A percentile compares a stretch with the other conserved stretches of the same genome.
phyloP scores from a whole-genome alignment of 2,113 vertebrate genomes.

The Elephantulus edwardii region DNA sequence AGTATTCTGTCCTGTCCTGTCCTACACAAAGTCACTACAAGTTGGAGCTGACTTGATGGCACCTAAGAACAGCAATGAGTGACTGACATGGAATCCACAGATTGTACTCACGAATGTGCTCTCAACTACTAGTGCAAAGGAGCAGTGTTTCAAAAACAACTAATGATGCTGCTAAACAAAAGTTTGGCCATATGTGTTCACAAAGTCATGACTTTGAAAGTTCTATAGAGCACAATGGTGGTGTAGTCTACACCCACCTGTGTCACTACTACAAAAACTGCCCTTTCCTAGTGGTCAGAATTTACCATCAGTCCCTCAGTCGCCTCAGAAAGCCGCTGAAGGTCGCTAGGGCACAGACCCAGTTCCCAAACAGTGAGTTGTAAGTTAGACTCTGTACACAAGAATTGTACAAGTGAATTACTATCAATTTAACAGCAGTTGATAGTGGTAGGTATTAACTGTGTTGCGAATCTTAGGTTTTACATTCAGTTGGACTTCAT shows the following conservation, averaged over 20 bases:
- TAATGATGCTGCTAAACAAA: not conserved
- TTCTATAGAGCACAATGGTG: not conserved
- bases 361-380: no score
- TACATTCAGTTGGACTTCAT: not conserved
- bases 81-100: not conserved
- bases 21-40: no score
- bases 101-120: not conserved
- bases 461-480: no score
- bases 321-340: no score
- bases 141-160: not conserved
- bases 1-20: no score
- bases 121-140: not conserved
- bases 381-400: not conserved
- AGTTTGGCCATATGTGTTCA: not conserved
- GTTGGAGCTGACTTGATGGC: no score
- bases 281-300: no score
- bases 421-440: not conserved
- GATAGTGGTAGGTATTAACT: not conserved
- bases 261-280: no score
- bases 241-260: no score
- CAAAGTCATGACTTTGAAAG: not conserved
- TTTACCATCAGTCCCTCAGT: no score
- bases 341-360: no score
- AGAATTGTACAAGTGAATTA: not conserved
- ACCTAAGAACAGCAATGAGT: no score